These are phyloP conservation scores for Perizoma affinitatum DNA, from an alignment of 2,888 invertebrate species.

Conservation along the genomic window DNA sequence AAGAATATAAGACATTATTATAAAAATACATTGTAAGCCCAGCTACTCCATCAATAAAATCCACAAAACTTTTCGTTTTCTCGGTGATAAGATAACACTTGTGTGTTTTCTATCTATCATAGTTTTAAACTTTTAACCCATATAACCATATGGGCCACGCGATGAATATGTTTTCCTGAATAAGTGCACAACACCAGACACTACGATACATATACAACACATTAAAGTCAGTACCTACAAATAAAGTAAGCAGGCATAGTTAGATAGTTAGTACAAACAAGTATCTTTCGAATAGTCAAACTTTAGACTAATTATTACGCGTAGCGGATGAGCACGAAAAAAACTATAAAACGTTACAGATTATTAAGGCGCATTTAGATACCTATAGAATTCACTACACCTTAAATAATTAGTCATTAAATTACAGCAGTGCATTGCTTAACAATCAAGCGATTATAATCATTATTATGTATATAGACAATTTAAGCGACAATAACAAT, in stretches of 20 bases:
- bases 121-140: background rate
- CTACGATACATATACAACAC: conserved; percentile 16
- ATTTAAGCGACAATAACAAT: conserved; percentile 41
- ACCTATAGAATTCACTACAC: conserved; percentile 61
- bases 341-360: conserved; percentile 57
- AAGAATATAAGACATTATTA: background rate
- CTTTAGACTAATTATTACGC: conserved; percentile 19
- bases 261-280: background rate
- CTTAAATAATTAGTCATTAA: conserved; percentile 59
- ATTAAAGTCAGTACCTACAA: conserved; percentile 9
- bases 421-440: conserved; percentile 68
- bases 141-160: background rate
- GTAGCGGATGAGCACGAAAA: conserved; percentile 57
- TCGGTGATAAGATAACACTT: too few relatives aligned
- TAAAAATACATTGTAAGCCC: background rate
- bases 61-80: background rate
- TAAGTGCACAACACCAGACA: conserved; percentile 17
- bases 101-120: too few relatives aligned
- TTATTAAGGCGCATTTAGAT: conserved; percentile 71
- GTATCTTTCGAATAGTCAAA: conserved; percentile 1
- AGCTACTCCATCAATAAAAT: conserved; percentile 11
- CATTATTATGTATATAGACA: conserved; percentile 41
- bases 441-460: conserved; percentile 61
- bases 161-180: conserved; percentile 11
- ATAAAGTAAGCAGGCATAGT: background rate